These are phyloP conservation scores for Eubasilissa regina DNA, from an alignment of 1,140 invertebrate species.

Conservation along the genomic window DNA sequence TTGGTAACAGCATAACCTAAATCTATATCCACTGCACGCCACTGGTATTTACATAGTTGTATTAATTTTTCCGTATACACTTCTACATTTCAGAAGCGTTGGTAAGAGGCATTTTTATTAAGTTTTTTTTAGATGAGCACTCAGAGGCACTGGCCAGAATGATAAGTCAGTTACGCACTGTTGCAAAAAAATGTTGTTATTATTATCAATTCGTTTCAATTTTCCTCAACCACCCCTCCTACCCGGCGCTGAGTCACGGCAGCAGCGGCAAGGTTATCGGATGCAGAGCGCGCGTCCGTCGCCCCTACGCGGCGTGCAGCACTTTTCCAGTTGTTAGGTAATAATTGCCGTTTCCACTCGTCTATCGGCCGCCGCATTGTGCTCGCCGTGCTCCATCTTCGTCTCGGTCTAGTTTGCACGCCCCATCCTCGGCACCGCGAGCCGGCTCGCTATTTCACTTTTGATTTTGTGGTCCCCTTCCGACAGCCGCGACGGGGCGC, in stretches of 20 bases:
- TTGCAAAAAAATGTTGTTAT: no score
- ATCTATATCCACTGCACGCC: no score
- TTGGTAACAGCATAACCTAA: no score
- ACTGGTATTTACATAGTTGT: no score
- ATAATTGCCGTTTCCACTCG: constrained; percentile 41
- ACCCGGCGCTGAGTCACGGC: not conserved
- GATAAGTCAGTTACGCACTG: no score
- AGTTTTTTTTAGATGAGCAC: no score
- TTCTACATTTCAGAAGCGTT: no score
- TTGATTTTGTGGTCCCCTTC: constrained; percentile 55
- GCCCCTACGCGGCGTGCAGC: not conserved
- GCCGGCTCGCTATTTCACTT: constrained; percentile 57
- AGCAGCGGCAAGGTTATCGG: not conserved
- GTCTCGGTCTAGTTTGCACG: constrained; percentile 58
- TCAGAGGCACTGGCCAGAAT: no score
- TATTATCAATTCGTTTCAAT: no score
- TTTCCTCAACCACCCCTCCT: not conserved
- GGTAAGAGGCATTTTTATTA: no score
- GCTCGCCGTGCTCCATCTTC: constrained; percentile 40
- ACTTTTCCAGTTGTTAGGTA: constrained; percentile 40
- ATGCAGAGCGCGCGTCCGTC: not conserved
- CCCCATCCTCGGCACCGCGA: constrained; percentile 24
- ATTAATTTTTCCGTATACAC: no score
- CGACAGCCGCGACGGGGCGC: constrained; percentile 50
- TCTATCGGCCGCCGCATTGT: not conserved